Conservation (phyloP, 2,888 invertebrate species). For the Oxytorus armatus region DNA sequence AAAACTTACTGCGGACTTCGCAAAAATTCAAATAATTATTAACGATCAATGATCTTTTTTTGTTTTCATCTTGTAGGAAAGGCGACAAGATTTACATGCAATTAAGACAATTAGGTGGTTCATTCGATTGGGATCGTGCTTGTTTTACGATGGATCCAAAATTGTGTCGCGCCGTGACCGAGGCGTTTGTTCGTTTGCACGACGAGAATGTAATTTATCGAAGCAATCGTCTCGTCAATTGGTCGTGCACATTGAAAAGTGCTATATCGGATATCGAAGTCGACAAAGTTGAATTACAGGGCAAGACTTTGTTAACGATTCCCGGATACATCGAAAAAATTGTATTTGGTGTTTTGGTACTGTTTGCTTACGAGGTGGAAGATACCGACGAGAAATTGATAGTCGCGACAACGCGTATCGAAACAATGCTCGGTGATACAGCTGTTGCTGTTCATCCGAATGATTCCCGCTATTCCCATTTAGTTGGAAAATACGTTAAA, state of each 20-base stretch:
- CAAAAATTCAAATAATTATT: neutral
- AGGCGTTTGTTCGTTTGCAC: conserved; percentile 96
- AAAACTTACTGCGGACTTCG: neutral
- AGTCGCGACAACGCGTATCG: conserved; percentile 98
- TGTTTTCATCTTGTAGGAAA: conserved; percentile 85
- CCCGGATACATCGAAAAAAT: conserved; percentile 96
- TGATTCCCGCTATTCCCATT: conserved; percentile 92
- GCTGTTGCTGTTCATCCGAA: conserved; percentile 99
- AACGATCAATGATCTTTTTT: neutral
- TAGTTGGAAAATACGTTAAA: conserved; percentile 92
- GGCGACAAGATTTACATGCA: conserved; percentile 92
- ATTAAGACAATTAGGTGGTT: conserved; percentile 94
- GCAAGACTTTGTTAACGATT: conserved; percentile 93
- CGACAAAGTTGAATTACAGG: conserved; percentile 95
- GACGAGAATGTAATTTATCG: conserved; percentile 96
- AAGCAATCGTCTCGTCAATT: conserved; percentile 97
- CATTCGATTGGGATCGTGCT: conserved; percentile 97
- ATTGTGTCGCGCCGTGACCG: conserved; percentile 94
- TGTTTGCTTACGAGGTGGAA: conserved; percentile 95
- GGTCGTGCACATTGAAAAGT: conserved; percentile 98
- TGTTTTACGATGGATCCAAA: conserved; percentile 98
- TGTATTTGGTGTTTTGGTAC: conserved; percentile 96
- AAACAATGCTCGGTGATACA: conserved; percentile 99
- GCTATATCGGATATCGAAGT: conserved; percentile 99
- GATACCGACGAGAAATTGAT: conserved; percentile 91